Conservation (phyloP, 2,797 vertebrate genomes). For the Podargus strigoides region DNA sequence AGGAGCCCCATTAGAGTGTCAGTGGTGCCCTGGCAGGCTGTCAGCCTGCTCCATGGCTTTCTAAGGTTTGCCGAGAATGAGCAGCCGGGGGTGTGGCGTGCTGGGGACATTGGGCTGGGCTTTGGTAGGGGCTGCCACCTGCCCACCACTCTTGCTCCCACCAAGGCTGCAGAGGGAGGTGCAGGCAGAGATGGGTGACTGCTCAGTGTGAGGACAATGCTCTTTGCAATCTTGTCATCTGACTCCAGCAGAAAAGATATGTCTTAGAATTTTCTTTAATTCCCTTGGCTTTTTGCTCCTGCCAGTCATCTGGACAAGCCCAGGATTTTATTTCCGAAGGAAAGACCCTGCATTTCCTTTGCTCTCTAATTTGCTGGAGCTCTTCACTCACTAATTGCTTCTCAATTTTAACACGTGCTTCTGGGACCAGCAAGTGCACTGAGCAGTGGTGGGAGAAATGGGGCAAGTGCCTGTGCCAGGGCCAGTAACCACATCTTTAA, state of each 20-base stretch:
- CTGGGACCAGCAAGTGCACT: background rate
- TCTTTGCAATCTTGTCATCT: background rate
- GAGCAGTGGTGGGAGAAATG: background rate
- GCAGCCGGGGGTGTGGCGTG: rapidly evolving
- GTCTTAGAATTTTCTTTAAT: background rate
- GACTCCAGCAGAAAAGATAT: background rate
- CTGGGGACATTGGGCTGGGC: rapidly evolving
- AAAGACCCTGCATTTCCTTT: background rate
- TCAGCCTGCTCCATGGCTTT: rapidly evolving
- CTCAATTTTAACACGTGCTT: background rate
- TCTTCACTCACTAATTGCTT: background rate
- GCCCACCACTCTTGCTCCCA: rapidly evolving
- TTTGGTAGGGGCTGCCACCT: background rate
- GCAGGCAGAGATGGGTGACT: background rate
- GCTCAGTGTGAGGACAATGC: rapidly evolving
- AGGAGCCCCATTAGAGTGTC: background rate
- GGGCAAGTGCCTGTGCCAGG: background rate
- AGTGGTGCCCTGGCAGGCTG: background rate
- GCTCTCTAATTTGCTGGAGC: background rate
- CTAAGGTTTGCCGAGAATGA: background rate
- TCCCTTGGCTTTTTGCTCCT: background rate
- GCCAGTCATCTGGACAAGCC: background rate
- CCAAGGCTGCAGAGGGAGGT: background rate
- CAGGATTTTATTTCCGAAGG: background rate
- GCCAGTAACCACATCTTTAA: background rate